Evolutionary conservation across 2,888 invertebrate genomes (phyloP).

Genomic region (Orgyia antiqua): DNA sequence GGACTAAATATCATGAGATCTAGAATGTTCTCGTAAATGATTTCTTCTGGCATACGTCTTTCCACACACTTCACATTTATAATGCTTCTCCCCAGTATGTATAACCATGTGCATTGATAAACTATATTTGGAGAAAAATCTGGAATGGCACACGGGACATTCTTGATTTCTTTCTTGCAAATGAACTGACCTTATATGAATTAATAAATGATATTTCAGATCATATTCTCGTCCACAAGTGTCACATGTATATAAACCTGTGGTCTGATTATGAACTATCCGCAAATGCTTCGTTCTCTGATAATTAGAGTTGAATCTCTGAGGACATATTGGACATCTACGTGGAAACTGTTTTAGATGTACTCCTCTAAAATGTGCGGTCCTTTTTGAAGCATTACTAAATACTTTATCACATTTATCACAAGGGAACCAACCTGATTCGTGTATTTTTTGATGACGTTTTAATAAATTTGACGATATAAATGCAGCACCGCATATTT

Average conservation of each 20-base stretch:
- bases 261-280: conserved; percentile 45
- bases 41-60: conserved; percentile 58
- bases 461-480: conserved; percentile 43
- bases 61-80: conserved; percentile 64
- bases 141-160: conserved; percentile 47
- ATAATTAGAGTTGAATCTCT: conserved; percentile 56
- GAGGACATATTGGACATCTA: conserved; percentile 55
- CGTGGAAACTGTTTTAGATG: conserved; percentile 48
- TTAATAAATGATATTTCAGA: conserved; percentile 48
- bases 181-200: conserved; percentile 56
- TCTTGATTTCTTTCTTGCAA: conserved; percentile 57
- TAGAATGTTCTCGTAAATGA: conserved; percentile 46
- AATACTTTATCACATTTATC: conserved; percentile 58
- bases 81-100: conserved; percentile 70
- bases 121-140: conserved; percentile 56
- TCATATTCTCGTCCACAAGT: conserved; percentile 55
- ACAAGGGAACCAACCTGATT: conserved; percentile 53
- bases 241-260: conserved; percentile 44
- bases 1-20: conserved; percentile 44
- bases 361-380: conserved; percentile 46
- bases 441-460: conserved; percentile 48
- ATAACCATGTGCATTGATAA: conserved; percentile 69
- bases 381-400: conserved; percentile 45
- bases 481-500: conserved; percentile 55
- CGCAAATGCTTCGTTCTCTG: conserved; percentile 56